Conservation (phyloP, 2,797 vertebrate genomes). For the Silurus aristotelis region DNA sequence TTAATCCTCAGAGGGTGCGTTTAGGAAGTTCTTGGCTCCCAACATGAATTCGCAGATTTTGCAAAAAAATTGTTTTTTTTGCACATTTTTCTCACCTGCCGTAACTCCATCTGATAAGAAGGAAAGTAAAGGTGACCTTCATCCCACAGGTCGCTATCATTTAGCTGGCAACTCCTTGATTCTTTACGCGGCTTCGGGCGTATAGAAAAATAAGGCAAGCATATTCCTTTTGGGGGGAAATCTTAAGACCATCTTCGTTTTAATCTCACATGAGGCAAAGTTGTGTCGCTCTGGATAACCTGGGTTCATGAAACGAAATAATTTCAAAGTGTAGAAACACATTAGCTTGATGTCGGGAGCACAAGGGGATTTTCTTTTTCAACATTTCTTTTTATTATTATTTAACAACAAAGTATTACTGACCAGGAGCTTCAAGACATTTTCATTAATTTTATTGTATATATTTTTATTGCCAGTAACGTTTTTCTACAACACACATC, state of each 20-base stretch:
- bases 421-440: constrained; percentile 63
- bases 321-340: constrained; percentile 78
- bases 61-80: not conserved
- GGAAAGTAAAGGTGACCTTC: constrained; percentile 62
- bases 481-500: constrained; percentile 50
- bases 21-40: not conserved
- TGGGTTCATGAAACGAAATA: constrained; percentile 81
- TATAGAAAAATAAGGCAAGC: constrained; percentile 69
- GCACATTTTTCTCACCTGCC: constrained; percentile 71
- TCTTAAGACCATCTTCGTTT: constrained; percentile 79
- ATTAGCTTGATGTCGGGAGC: constrained; percentile 67
- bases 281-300: constrained; percentile 77
- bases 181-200: constrained; percentile 65
- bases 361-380: constrained; percentile 59
- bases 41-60: not conserved
- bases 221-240: constrained; percentile 70
- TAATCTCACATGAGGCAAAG: constrained; percentile 79
- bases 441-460: constrained; percentile 67
- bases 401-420: constrained; percentile 61
- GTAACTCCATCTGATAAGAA: constrained; percentile 72
- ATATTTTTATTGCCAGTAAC: constrained; percentile 19
- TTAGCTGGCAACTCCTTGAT: constrained; percentile 72
- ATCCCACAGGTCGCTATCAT: constrained; percentile 73
- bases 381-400: constrained; percentile 19
- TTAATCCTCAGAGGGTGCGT: not conserved